Conservation (phyloP, 2,113 vertebrate genomes). For the Xiphorhynchus elegans region DNA sequence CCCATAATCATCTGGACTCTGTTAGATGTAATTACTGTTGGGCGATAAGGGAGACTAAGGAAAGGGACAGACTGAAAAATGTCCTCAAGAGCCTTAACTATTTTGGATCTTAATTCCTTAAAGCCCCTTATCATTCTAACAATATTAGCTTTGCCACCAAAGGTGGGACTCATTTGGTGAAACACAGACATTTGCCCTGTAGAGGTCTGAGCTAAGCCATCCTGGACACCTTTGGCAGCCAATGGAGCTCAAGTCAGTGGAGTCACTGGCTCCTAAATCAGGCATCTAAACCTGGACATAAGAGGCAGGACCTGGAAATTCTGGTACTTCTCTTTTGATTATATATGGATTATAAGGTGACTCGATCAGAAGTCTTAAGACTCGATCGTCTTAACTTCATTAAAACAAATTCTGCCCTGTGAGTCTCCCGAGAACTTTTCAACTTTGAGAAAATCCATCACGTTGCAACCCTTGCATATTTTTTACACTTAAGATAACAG, state of each 20-base stretch:
- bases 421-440: not conserved
- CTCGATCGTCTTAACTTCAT: not conserved
- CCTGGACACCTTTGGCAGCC: not conserved
- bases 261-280: not conserved
- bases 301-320: not conserved
- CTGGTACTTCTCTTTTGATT: not conserved
- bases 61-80: constrained; percentile 6
- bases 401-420: not conserved
- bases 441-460: not conserved
- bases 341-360: not conserved
- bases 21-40: not conserved
- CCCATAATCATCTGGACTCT: not conserved
- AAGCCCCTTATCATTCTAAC: not conserved
- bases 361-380: not conserved
- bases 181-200: not conserved
- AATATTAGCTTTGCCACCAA: constrained; percentile 17
- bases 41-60: not conserved
- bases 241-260: not conserved
- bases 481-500: not conserved
- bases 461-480: fast-evolving
- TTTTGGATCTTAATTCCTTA: constrained; percentile 29
- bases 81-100: not conserved
- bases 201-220: not conserved
- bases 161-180: not conserved
- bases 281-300: fast-evolving